phyloP scores from a whole-genome alignment of 2,113 vertebrate species.

The Malurus alboscapulatus region DNA sequence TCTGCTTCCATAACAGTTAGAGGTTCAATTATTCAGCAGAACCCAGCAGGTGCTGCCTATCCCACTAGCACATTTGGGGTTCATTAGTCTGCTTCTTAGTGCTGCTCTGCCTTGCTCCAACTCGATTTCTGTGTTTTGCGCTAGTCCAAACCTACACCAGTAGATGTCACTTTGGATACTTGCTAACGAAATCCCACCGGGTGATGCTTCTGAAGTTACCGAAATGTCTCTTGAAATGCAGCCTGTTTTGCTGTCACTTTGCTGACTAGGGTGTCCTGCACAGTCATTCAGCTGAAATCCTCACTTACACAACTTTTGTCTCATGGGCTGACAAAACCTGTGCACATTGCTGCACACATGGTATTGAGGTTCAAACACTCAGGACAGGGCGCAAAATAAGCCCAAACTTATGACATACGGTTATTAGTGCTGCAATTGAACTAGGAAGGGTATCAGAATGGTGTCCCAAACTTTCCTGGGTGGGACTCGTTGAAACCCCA shows the following conservation, averaged over 20 bases:
- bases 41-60: neutral
- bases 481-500: neutral
- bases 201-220: neutral
- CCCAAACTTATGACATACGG: neutral
- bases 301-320: neutral
- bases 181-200: neutral
- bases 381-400: neutral
- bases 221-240: neutral
- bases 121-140: neutral
- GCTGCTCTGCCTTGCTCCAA: neutral
- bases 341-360: neutral
- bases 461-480: neutral
- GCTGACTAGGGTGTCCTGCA: neutral
- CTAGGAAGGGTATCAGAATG: neutral
- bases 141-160: neutral
- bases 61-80: neutral
- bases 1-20: neutral
- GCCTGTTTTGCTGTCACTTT: neutral
- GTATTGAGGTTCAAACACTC: neutral
- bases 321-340: neutral
- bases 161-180: conserved; percentile 45
- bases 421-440: neutral
- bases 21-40: neutral
- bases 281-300: neutral
- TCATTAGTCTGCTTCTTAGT: neutral